Conservation (phyloP, 2,113 vertebrate genomes). For the Scomber scombrus region DNA sequence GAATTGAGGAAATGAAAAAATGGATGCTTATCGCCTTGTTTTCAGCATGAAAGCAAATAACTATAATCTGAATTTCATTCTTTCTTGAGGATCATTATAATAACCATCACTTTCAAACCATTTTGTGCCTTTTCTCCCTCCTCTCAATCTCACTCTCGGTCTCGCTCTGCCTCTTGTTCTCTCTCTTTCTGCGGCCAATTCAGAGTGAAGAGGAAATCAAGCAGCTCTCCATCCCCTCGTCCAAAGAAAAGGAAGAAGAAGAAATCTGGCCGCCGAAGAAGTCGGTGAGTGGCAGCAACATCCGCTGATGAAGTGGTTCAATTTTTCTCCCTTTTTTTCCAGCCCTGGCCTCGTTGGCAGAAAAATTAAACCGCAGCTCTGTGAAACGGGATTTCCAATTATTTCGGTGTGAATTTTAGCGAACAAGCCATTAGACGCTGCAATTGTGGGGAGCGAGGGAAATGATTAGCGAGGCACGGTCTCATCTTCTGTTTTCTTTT, state of each 20-base stretch:
- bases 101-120: conserved; percentile 44
- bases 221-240: conserved; percentile 94
- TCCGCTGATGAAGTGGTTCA: conserved; percentile 41
- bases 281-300: conserved; percentile 87
- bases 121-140: conserved; percentile 12
- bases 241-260: conserved; percentile 99
- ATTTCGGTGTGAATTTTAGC: conserved; percentile 33
- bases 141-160: background rate
- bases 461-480: conserved; percentile 25
- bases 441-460: background rate
- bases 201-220: conserved; percentile 88
- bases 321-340: background rate
- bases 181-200: conserved; percentile 15
- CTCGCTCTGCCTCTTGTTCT: background rate
- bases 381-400: conserved; percentile 28
- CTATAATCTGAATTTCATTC: conserved; percentile 61
- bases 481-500: conserved; percentile 36
- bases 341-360: conserved; percentile 10
- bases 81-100: conserved; percentile 32
- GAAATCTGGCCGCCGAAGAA: conserved; percentile 93
- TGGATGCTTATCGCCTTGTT: conserved; percentile 30
- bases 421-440: conserved; percentile 33
- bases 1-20: conserved; percentile 56
- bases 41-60: conserved; percentile 40
- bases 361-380: conserved; percentile 43